Evolutionary conservation across 2,113 vertebrate species (phyloP).

Genomic region (Struthidea cinerea): DNA sequence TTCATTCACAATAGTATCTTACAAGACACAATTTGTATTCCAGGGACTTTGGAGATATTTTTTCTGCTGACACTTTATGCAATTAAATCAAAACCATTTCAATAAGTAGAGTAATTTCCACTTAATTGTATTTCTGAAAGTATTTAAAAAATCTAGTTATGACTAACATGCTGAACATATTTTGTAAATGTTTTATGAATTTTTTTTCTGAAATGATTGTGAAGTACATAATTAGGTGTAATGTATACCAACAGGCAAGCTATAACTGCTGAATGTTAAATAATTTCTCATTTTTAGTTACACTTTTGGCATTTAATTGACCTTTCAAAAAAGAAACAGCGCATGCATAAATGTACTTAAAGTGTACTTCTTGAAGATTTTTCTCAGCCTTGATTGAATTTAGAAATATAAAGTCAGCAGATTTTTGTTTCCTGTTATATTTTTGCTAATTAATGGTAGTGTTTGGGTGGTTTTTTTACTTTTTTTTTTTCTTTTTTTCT

Average conservation of each 20-base stretch:
- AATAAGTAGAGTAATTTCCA: not conserved
- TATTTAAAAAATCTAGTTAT: not conserved
- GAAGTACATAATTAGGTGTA: constrained; percentile 28
- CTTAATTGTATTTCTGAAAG: not conserved
- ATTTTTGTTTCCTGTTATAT: not conserved
- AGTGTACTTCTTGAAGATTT: not conserved
- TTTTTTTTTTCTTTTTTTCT: no score
- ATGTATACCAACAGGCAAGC: constrained; percentile 5
- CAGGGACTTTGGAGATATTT: not conserved
- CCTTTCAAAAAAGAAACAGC: not conserved
- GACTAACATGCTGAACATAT: not conserved
- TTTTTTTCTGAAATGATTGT: not conserved
- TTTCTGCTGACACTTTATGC: not conserved
- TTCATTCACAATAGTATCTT: not conserved
- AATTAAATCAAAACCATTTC: not conserved
- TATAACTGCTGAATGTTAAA: constrained; percentile 5
- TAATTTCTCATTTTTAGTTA: not conserved
- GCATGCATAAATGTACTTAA: not conserved
- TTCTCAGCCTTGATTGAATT: not conserved
- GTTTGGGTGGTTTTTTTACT: fast-evolving
- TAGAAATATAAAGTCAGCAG: not conserved
- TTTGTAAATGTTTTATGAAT: constrained; percentile 53
- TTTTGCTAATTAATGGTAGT: not conserved
- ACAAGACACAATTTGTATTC: not conserved
- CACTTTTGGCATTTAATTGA: not conserved